Base-by-base conservation (phyloP, 2,113 vertebrate genomes). In the Pituophis catenifer region DNA sequence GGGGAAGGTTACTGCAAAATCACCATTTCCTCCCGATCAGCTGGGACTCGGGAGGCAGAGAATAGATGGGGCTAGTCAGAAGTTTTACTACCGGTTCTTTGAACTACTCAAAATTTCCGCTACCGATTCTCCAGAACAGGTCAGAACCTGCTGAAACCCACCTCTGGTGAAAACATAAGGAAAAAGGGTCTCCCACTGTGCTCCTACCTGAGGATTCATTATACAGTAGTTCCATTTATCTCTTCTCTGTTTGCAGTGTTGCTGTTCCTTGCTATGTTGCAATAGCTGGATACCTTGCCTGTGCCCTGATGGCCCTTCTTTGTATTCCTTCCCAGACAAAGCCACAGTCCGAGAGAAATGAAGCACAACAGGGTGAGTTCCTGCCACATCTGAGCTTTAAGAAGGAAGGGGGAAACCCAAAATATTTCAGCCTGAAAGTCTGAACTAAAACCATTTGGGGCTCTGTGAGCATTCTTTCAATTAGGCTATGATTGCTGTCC, bases 301-400 rank as follows among this genome's bases (percentile, higher is more conserved):
- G 96, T 91, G 96, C 98, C 1, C 0, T 97, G 81, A 94, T 99
- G 97, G 98, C 98, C 91, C 59, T 98, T 94, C 95, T 95, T 50
- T 99, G 98, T 92, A 98, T 99, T 93, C 99, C 99, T 2, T 92
- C 96, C 21, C 98, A 95, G 38, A 98, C 98, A 59, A 99, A 99
- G 96, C 89, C 48, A 24, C 95, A 97, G 91, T 53, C 95, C 87
- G 65, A 95, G 50, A 88, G 92, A 55, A 55, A 0, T 2, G 13
- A 94, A 89, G 29, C 2, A 0, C 88, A 94, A 33, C 86, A 96
- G 3, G 89, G 98, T 99, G 97, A 98, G 98, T 97, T 58, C 89
- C 33, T 38, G 86, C 55, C 15, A 1, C 52, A 94, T 92, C 54
- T 93, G 54, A 26, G 26, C 58, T 94, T 62, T 85, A 29, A 55